Conservation (phyloP, 2,888 invertebrate genomes). For the Endotricha flammealis region DNA sequence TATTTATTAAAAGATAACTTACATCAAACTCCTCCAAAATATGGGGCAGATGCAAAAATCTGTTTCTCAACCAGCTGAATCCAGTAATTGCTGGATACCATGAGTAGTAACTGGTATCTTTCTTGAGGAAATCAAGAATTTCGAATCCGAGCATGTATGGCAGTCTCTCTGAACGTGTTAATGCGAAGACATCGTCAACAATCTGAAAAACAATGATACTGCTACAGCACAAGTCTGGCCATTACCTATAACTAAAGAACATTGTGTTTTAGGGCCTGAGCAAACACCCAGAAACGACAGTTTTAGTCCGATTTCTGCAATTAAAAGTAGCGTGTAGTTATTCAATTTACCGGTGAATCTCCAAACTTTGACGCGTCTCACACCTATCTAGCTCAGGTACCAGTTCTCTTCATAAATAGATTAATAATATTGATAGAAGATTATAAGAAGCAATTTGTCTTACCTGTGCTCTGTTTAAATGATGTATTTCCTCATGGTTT, state of each 20-base stretch:
- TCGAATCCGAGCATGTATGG: constrained; percentile 50
- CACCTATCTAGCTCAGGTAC: too few species aligned
- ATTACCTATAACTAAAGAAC: constrained; percentile 63
- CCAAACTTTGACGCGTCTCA: too few species aligned
- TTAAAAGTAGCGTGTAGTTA: too few species aligned
- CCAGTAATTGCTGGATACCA: constrained; percentile 68
- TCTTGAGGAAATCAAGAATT: constrained; percentile 57
- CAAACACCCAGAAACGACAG: too few species aligned
- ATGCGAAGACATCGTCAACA: constrained; percentile 64
- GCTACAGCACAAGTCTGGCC: constrained; percentile 55
- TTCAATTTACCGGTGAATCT: too few species aligned
- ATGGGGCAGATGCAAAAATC: constrained; percentile 55
- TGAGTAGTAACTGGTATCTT: constrained; percentile 56
- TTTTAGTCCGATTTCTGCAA: too few species aligned
- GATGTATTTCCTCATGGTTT: constrained; percentile 66
- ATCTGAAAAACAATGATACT: constrained; percentile 51
- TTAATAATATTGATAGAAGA: too few species aligned
- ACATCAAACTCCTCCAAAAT: constrained; percentile 50
- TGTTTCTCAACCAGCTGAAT: constrained; percentile 60
- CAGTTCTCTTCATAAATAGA: too few species aligned
- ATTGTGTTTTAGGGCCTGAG: too few species aligned
- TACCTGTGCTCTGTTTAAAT: constrained; percentile 86
- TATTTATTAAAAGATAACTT: constrained; percentile 27
- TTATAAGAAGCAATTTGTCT: too few species aligned
- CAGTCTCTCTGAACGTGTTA: constrained; percentile 56